Evolutionary conservation across 2,888 invertebrate species (phyloP), one percentile per base, ranked within the genome.

Genomic region (Drosophila atripex): DNA sequence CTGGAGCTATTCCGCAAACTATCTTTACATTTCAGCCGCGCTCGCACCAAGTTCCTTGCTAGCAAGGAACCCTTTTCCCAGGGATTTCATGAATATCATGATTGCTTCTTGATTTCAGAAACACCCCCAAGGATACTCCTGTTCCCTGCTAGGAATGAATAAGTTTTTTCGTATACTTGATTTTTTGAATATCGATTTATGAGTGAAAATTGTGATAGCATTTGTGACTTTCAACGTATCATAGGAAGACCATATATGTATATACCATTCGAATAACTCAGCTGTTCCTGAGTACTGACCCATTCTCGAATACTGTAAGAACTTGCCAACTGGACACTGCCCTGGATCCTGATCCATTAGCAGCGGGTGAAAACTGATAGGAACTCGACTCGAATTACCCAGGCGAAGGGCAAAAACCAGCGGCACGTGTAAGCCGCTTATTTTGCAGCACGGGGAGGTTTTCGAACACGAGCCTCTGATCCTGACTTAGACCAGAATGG

Each of bases 351-450:
- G 5, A 28, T 14, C 46, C 54, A 43, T 43, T 65, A 58, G 53
- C 75, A 65, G 14, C 51, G 60, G 52, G 18, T 80, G 78, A 77
- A 78, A 76, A 63, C 60, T 69, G 80, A 80, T 71, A 43, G 28
- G 52, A 21, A 21, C n/a, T 50, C 14, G 51, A 12, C 68, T 78
- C 76, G 61, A 25, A 63, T 80, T 80, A 69, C 75, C 41, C 70
- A 28, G 28, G 8, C 28, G 41, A 35, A n/a, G 18, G 32, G 16
- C 47, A 25, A 28, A 16, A 51, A 21, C 21, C 28, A 23, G 38
- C 47, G 84, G 78, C 84, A 77, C 84, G 79, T 80, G 85, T 69
- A 86, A 83, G 78, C 82, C 69, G 77, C 80, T 80, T 78, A 76
- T 21, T 39, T 12, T 30, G 39, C 50, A 41, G 68, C 28, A 12